Evolutionary conservation across 2,888 invertebrate species (phyloP).

Genomic region (Mesorhabditis spiculigera): DNA sequence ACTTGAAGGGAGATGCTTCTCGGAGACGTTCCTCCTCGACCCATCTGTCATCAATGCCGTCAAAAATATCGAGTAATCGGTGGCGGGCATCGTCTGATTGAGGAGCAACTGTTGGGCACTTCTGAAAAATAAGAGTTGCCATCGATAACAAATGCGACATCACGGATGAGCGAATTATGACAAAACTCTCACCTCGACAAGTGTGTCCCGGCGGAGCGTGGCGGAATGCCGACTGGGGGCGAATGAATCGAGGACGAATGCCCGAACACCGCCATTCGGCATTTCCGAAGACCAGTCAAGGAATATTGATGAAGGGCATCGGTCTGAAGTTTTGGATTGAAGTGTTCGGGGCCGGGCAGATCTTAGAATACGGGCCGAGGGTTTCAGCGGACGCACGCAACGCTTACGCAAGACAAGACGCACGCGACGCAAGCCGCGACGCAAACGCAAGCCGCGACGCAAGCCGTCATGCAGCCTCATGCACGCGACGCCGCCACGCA

Average conservation of each 20-base stretch:
- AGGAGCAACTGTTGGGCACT: constrained; percentile 32
- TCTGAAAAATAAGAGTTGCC: constrained; percentile 16
- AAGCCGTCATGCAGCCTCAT: no score
- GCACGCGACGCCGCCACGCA: no score
- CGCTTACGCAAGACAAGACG: no score
- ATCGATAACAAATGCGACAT: not conserved
- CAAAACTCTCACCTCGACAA: not conserved
- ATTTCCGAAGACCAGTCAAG: constrained; percentile 41
- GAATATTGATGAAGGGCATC: constrained; percentile 32
- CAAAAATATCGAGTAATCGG: constrained; percentile 46
- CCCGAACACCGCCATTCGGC: constrained; percentile 25
- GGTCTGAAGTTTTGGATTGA: no score
- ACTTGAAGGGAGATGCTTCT: constrained; percentile 24
- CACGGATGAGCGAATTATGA: no score
- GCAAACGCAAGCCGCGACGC: no score
- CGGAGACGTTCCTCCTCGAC: constrained; percentile 28
- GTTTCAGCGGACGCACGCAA: no score
- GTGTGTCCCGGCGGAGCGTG: constrained; percentile 8
- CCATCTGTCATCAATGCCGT: constrained; percentile 43
- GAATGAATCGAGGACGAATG: constrained; percentile 45
- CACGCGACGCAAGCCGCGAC: no score
- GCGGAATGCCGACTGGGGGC: constrained; percentile 40
- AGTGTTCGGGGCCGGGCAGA: no score
- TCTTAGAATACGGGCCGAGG: no score
- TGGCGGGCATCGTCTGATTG: constrained; percentile 47